Percentiles rank a stretch among this genome's conserved stretches.
Evolutionary conservation across 1,140 invertebrate species (phyloP).

Genomic region (Pentalonia nigronervosa): DNA sequence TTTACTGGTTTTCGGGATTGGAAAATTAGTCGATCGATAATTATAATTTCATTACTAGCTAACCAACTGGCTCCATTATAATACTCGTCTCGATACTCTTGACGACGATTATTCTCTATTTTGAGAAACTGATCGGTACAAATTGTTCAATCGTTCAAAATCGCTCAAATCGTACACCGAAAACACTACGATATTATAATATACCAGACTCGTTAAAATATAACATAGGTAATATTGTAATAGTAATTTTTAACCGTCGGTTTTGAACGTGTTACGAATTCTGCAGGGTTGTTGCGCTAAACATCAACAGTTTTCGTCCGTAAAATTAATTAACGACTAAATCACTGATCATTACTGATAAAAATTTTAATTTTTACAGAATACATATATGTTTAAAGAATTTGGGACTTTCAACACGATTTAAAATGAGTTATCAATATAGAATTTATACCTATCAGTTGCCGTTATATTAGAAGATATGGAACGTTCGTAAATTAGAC

Average conservation of each 20-base stretch:
- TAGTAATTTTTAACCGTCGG: not conserved
- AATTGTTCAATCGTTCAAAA: not conserved
- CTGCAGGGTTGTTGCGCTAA: not conserved
- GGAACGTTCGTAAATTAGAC: not conserved
- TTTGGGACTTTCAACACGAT: not conserved
- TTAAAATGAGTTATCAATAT: not conserved
- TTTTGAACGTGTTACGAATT: not conserved
- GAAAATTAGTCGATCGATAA: not conserved
- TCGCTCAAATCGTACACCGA: too few relatives aligned
- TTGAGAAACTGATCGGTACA: not conserved
- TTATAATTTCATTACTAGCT: not conserved
- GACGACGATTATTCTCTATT: not conserved
- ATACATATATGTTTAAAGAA: not conserved
- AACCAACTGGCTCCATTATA: not conserved
- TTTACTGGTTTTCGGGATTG: not conserved
- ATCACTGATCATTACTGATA: not conserved
- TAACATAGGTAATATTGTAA: not conserved
- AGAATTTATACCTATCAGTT: not conserved
- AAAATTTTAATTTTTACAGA: too few relatives aligned
- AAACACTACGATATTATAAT: not conserved
- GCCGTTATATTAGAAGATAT: not conserved
- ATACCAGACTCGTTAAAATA: too few relatives aligned
- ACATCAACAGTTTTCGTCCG: not conserved
- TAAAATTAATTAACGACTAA: too few relatives aligned
- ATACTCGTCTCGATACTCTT: not conserved